Evolutionary conservation across 2,113 vertebrate species (phyloP), one percentile per base, ranked within the genome.

Genomic region (Lethenteron reissneri): DNA sequence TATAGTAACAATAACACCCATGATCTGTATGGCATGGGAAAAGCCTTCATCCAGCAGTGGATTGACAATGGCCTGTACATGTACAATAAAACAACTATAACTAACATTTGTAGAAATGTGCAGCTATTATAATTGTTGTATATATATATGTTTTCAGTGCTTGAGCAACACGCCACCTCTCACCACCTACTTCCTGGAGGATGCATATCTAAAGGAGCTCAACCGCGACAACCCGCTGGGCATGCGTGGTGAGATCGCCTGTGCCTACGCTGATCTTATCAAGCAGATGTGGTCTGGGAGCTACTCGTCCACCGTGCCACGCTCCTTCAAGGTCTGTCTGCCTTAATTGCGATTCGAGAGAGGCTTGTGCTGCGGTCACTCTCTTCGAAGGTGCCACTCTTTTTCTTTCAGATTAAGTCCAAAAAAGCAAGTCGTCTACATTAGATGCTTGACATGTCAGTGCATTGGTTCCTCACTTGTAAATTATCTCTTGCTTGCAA

Each of bases 221-320:
- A 99, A 99, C 69, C 85, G 87, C 80, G 94, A 99, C 82, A 99
- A 99, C 85, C 91, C 91, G 12, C 82, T 99, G 78, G 94, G 94
- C 76, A 99, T 99, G 94, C 82, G 91, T 80, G 92, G 94, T 58
- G 94, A 99, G 85, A 96, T 99, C 73, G 94, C 92, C 75, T 87
- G 85, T 78, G 87, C 85, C 73, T 99, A 96, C 1, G 88, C 91
- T 0, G 94, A 99, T 74, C 82, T 99, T 56, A 90, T 86, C 79
- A 97, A 95, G 78, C 94, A 99, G 73, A 87, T 95, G 82, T 99
- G 94, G 94, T 89, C 86, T 59, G 90, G 88, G 74, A 97, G 95
- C 81, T 95, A 83, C 80, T 94, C 88, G 83, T 95, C 92, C 13
- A 85, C 95, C 76, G 96, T 90, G 5, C 94, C 94, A 57, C 84